A percentile compares a stretch with the other conserved stretches of the same genome.
Conservation (phyloP, 2,888 invertebrate species). For the Cartodere bifasciata region DNA sequence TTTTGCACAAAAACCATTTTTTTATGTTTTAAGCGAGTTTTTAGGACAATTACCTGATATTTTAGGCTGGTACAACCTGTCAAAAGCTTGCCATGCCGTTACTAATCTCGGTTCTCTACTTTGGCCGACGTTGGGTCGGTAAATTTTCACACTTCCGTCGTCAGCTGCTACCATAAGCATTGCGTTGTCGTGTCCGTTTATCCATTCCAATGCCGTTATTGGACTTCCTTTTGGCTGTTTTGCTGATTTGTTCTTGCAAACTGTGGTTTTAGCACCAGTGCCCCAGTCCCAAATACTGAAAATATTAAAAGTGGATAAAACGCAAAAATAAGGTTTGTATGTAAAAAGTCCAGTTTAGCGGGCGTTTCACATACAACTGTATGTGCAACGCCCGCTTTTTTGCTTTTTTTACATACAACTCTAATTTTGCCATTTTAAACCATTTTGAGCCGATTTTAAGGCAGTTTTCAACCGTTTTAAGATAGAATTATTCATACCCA, state of each 20-base stretch:
- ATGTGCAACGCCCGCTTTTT: too few species aligned
- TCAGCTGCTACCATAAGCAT: constrained; percentile 65
- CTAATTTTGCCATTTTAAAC: too few species aligned
- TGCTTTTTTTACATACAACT: too few species aligned
- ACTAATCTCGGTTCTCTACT: constrained; percentile 45
- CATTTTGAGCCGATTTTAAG: too few species aligned
- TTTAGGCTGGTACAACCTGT: constrained; percentile 36
- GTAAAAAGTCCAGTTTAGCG: too few species aligned
- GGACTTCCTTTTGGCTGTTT: constrained; percentile 40
- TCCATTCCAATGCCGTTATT: constrained; percentile 74
- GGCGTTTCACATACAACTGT: too few species aligned
- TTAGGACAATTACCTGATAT: constrained; percentile 19
- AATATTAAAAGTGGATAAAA: constrained; percentile 8
- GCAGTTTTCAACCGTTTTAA: too few species aligned
- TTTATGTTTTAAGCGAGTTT: too few species aligned
- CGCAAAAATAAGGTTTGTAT: too few species aligned
- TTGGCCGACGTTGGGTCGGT: constrained; percentile 35
- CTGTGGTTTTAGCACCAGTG: constrained; percentile 54
- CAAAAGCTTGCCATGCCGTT: constrained; percentile 78
- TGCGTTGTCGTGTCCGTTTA: constrained; percentile 74
- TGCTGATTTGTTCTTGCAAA: constrained; percentile 42
- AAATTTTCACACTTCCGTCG: constrained; percentile 65
- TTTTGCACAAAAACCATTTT: too few species aligned
- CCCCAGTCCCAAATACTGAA: constrained; percentile 73
- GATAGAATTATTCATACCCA: constrained; percentile 48